phyloP scores from a whole-genome alignment of 2,797 vertebrate genomes.

The Tapirus indicus region DNA sequence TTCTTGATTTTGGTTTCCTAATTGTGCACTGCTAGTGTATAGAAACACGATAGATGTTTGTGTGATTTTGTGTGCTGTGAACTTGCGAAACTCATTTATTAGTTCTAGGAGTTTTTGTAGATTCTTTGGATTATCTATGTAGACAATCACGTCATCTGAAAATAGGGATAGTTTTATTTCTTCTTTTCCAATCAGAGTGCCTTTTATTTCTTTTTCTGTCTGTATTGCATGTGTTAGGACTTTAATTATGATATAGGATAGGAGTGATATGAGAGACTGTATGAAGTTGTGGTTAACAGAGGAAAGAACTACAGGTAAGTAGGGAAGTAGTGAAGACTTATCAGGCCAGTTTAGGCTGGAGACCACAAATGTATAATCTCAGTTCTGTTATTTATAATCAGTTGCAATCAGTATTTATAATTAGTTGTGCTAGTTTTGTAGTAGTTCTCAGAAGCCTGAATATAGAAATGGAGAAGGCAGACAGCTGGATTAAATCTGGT shows the following conservation, averaged over 20 bases:
- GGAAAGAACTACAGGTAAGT: neutral
- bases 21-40: neutral
- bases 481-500: neutral
- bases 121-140: neutral
- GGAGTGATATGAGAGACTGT: neutral
- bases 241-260: neutral
- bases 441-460: neutral
- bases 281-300: neutral
- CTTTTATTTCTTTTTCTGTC: neutral
- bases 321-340: neutral
- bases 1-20: conserved; percentile 17
- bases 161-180: neutral
- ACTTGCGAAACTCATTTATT: conserved; percentile 2
- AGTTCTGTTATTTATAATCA: neutral
- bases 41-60: neutral
- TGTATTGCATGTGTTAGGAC: neutral
- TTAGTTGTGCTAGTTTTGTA: neutral
- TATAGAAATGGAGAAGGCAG: conserved; percentile 4
- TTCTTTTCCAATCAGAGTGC: neutral
- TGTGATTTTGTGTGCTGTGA: neutral
- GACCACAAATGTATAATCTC: neutral
- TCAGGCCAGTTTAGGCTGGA: neutral
- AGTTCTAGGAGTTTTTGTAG: neutral
- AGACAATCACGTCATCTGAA: neutral
- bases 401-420: neutral